Base-by-base conservation (phyloP, 2,888 invertebrate genomes). In the Melolontha melolontha region DNA sequence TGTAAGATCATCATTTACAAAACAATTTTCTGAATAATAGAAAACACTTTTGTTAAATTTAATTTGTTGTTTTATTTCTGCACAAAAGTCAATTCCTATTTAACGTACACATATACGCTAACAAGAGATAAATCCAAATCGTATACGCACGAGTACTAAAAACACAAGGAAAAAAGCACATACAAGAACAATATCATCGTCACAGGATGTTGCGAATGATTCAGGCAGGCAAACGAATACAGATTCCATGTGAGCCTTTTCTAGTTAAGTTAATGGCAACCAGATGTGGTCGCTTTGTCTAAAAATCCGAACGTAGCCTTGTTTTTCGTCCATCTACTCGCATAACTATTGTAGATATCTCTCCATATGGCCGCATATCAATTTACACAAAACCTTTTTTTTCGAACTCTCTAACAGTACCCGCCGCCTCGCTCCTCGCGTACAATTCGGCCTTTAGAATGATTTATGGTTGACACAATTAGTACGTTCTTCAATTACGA, bases 231-330 rank as follows among this genome's bases (percentile, higher is more conserved):
- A 68, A 71, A 68, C 66, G 69, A 73, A 65, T 64, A 66, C 72
- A 71, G 71, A 71, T 69, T 72, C 68, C 72, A 72, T 72, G 69
- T 71, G 71, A 69, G 59, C 47, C 68, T 68, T 64, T 71, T 72
- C 71, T 73, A 71, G 71, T 78, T 75, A 73, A 77, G 76, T 77
- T 76, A 77, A 77, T 77, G 76, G 76, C 72, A 72, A 72, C 74
- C 77, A 77, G 76, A 77, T 77, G 77, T 77, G 74, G 65, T 73
- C 74, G 75, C 75, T 77, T 77, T 76, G 76, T 77, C 75, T 77
- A 75, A 74, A 75, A 75, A 74, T 74, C 75, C 74, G 72, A 74
- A 72, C 73, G 72, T 68, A 70, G 73, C 71, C 74, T 72, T 75
- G 76, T 78, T 76, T 77, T 78, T 75, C 76, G 73, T 73, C 73